Base-by-base conservation (phyloP, 35 echinoderm and acorn worm genomes). In the Amphiura filiformis region DNA sequence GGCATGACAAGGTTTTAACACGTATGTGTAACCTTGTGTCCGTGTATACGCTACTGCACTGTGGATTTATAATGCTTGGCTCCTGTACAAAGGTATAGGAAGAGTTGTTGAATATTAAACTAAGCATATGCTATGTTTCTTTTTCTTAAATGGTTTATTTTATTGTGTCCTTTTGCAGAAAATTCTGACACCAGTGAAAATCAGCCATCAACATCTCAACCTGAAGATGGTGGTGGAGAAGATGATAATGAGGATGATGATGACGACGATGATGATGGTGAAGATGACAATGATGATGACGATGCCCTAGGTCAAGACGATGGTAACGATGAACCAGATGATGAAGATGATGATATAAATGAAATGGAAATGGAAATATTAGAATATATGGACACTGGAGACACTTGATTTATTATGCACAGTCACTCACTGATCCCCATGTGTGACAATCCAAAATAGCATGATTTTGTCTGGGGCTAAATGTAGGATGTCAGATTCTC, bases 341-440 rank as follows among this genome's bases (percentile, higher is more conserved):
- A 33, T 23, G 44, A 83, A 1, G 81, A 83, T 57, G 81, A 83
- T 26, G 52, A 47, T 83, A 47, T 49, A 0, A 83, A 83, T 31
- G 81, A 83, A 47, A 83, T 83, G 81, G 81, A 32, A 13, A 83
- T 47, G 41, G 81, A 83, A 9, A 31, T 83, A 13, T 56, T 83
- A 33, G 81, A 83, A 34, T 83, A 44, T 52, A 30, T 83, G 23
- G 22, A 34, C 23, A 81, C 33, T 37, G 37, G 11, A 5, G 37
- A 32, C 9, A 37, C 28, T 37, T 37, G 20, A 23, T 78, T 31
- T 14, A 78, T 32, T 14, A 78, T 18, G 76, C 30, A 13, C 32
- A 26, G 32, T 78, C 23, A 36, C 28, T 23, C 35, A 5, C 32
- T 36, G 32, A 80, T 37, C 23, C 78, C 32, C 31, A 32, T 36